phyloP scores from a whole-genome alignment of 2,113 vertebrate species.

The Dromaius novaehollandiae region DNA sequence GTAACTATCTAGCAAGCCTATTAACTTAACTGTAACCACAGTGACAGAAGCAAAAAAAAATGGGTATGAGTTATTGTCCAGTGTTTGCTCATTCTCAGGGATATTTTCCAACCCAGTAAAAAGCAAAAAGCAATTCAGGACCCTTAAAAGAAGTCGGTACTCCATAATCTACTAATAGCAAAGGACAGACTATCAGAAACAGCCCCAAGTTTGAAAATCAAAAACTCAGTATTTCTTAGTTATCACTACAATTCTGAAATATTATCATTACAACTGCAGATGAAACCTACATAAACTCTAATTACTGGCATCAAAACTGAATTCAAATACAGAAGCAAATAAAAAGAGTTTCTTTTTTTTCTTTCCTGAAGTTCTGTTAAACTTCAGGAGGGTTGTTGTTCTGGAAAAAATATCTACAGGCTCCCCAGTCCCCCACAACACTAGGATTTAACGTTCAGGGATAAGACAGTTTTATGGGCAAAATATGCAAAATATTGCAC shows the following conservation, averaged over 20 bases:
- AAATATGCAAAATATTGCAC: conserved; percentile 2
- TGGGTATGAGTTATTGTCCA: neutral
- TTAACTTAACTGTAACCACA: fast-evolving
- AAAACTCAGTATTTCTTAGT: neutral
- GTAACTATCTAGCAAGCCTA: fast-evolving
- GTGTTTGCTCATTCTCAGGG: neutral
- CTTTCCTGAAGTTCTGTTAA: neutral
- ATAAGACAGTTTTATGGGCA: neutral
- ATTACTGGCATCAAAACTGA: neutral
- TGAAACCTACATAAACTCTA: neutral
- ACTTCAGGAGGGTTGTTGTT: neutral
- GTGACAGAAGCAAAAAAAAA: neutral
- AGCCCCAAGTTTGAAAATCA: neutral
- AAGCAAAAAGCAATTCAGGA: neutral
- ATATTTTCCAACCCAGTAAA: neutral
- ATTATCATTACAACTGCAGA: neutral
- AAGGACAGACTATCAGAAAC: neutral
- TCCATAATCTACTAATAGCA: no score
- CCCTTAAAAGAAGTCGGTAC: neutral
- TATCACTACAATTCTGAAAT: neutral
- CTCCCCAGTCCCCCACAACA: neutral
- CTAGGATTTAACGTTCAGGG: neutral
- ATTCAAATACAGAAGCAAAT: neutral
- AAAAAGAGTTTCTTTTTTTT: neutral
- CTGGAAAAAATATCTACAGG: neutral